Conservation (phyloP, 2,797 vertebrate species). For the Cossypha polioptera region DNA sequence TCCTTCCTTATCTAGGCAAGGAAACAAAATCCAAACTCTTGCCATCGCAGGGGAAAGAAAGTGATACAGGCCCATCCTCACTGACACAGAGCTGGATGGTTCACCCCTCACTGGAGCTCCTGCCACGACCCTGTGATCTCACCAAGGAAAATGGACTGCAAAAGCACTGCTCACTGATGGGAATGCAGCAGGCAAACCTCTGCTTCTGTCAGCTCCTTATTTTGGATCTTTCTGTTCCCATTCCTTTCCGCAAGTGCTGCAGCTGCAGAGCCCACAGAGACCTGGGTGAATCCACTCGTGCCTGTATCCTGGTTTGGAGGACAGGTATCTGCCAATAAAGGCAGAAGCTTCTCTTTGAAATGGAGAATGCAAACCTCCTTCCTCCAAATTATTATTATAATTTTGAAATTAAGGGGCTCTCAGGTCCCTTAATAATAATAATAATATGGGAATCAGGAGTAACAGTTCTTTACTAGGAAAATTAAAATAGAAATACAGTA, state of each 20-base stretch:
- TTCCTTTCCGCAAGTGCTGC: neutral
- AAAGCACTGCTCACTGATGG: neutral
- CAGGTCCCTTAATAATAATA: no score
- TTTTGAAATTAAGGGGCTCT: no score
- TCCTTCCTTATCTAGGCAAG: neutral
- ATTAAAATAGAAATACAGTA: no score
- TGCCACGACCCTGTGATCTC: neutral
- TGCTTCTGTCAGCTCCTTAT: neutral
- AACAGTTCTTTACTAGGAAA: no score
- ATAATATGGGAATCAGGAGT: no score
- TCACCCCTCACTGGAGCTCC: neutral
- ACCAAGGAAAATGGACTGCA: neutral
- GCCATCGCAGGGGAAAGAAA: neutral
- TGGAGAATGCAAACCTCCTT: no score
- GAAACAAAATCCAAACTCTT: neutral
- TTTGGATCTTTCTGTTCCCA: neutral
- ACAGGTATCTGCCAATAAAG: no score
- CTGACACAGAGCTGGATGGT: neutral
- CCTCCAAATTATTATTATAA: no score
- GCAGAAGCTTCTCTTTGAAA: no score
- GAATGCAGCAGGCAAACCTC: neutral
- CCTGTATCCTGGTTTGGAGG: no score
- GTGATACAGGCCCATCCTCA: fast-evolving
- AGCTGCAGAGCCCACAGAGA: neutral
- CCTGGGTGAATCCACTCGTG: fast-evolving